Evolutionary conservation across 2,113 vertebrate species (phyloP).

Genomic region (Equus przewalskii): DNA sequence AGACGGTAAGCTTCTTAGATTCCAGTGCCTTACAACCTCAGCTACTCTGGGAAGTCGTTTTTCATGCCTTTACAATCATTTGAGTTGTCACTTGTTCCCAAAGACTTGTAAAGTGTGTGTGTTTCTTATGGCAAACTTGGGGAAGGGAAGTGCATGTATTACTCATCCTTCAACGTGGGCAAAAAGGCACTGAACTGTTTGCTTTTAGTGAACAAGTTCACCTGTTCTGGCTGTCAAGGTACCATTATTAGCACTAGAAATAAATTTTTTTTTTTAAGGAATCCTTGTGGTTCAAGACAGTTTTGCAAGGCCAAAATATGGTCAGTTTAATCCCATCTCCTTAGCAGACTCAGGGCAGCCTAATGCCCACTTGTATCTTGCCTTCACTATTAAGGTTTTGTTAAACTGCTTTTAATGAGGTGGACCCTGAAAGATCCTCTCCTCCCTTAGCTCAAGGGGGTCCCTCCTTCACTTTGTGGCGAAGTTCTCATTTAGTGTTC

Average conservation of each 20-base stretch:
- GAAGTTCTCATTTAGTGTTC: background rate
- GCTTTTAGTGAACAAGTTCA: background rate
- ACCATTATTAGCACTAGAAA: background rate
- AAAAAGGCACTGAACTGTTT: background rate
- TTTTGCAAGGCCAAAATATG: background rate
- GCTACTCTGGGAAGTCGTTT: background rate
- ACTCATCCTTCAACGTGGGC: background rate
- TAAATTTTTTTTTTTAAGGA: background rate
- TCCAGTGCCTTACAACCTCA: accelerated
- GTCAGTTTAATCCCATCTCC: background rate
- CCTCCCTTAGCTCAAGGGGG: background rate
- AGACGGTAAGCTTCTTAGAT: slow-evolving; percentile 52
- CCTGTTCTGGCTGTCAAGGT: background rate
- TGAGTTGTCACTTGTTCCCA: background rate
- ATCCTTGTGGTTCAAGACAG: background rate
- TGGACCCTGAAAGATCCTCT: background rate
- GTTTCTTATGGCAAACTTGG: background rate
- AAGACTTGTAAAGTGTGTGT: background rate
- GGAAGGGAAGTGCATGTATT: background rate
- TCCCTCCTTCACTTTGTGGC: background rate
- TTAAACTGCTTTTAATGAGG: background rate
- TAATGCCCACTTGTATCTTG: background rate
- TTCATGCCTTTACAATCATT: background rate
- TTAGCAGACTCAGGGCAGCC: background rate
- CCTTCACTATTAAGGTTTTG: background rate